These are phyloP conservation scores for Pinna nobilis DNA, from an alignment of 1,140 invertebrate genomes.

Conservation along the genomic window DNA sequence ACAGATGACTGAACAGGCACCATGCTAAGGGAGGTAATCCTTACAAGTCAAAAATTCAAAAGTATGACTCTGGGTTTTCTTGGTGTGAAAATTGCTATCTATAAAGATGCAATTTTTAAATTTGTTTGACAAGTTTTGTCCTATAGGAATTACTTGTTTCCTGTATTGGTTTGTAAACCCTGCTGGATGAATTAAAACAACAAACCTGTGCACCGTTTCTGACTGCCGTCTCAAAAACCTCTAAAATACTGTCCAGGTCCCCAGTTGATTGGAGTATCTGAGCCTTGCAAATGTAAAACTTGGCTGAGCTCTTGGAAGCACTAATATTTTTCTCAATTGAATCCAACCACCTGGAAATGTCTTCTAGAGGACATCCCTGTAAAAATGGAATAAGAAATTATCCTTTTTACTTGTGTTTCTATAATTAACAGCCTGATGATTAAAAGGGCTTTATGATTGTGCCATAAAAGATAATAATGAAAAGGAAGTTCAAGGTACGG, in stretches of 20 bases:
- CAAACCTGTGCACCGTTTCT: conserved; percentile 35
- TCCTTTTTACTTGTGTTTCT: not conserved
- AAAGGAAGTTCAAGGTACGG: no score
- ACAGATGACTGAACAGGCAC: no score
- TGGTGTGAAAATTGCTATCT: no score
- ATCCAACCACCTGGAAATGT: conserved; percentile 39
- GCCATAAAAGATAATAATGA: not conserved
- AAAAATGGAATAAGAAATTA: conserved; percentile 1
- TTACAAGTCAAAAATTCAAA: no score
- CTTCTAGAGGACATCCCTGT: conserved; percentile 42
- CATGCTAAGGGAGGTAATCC: no score
- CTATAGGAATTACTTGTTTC: no score
- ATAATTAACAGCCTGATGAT: not conserved
- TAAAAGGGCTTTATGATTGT: not conserved
- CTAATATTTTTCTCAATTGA: conserved; percentile 33
- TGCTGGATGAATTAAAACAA: not conserved
- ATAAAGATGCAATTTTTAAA: no score
- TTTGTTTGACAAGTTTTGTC: no score
- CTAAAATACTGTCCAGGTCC: conserved; percentile 25
- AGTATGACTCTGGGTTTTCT: no score
- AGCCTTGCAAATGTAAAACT: conserved; percentile 43
- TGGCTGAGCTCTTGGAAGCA: conserved; percentile 31
- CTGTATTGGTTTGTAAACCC: no score
- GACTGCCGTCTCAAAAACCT: conserved; percentile 43
- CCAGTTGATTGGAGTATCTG: conserved; percentile 27